phyloP scores from a whole-genome alignment of 2,888 invertebrate genomes.

The Heteromyza rotundicornis region DNA sequence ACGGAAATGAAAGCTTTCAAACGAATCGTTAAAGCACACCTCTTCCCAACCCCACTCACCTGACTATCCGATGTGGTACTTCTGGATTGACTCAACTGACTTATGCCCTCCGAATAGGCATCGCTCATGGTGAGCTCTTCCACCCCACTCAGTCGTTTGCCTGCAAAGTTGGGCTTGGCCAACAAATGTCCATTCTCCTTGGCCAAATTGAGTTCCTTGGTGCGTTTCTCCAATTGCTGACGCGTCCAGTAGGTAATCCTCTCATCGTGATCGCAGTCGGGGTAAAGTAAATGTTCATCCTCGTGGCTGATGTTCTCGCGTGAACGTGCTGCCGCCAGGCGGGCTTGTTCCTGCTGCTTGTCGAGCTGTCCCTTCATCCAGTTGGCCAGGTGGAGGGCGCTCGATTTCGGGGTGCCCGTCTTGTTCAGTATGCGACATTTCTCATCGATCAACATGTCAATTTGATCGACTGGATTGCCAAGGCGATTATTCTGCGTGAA shows the following conservation, averaged over 20 bases:
- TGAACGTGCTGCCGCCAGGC: constrained; percentile 51
- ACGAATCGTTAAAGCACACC: too few relatives aligned
- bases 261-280: constrained; percentile 58
- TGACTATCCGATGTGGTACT: constrained; percentile 81
- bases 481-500: constrained; percentile 33
- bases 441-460: constrained; percentile 70
- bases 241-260: constrained; percentile 70
- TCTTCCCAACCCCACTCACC: too few relatives aligned
- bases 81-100: constrained; percentile 71
- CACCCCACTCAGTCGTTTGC: constrained; percentile 59
- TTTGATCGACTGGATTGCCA: constrained; percentile 60
- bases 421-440: constrained; percentile 71
- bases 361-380: constrained; percentile 83
- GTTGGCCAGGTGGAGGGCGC: constrained; percentile 76
- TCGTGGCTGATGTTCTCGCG: constrained; percentile 58
- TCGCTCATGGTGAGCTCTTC: constrained; percentile 64
- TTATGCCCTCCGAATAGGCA: constrained; percentile 52
- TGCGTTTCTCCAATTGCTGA: constrained; percentile 74
- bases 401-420: constrained; percentile 71
- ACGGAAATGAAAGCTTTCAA: too few relatives aligned
- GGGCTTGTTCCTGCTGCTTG: constrained; percentile 65
- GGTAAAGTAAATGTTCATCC: constrained; percentile 50
- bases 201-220: constrained; percentile 72
- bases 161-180: constrained; percentile 49
- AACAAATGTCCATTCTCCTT: constrained; percentile 59